A percentile compares a stretch with the other conserved stretches of the same genome.
Conservation (phyloP, 2,888 invertebrate species). For the Rhimphoctona megacephalus region DNA sequence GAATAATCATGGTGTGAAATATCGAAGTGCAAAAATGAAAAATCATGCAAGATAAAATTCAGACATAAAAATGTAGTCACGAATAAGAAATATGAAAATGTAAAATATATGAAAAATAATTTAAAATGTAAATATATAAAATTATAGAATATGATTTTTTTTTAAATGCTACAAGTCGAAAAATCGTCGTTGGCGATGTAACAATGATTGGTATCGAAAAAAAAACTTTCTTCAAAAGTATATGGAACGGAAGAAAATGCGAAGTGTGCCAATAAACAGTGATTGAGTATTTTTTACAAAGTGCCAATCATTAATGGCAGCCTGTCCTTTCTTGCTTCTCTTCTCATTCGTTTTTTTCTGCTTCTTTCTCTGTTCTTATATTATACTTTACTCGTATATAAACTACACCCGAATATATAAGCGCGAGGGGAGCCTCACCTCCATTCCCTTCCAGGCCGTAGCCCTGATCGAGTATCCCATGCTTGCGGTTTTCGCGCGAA, state of each 20-base stretch:
- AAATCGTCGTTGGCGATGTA: neutral
- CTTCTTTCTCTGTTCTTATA: slow-evolving; percentile 34
- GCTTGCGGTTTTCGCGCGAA: slow-evolving; percentile 74
- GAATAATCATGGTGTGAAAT: too few relatives aligned
- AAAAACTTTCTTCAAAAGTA: neutral
- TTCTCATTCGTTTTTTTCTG: slow-evolving; percentile 42
- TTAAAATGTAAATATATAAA: neutral
- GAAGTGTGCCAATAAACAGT: slow-evolving; percentile 22
- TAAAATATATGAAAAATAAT: neutral
- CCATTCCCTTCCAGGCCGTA: slow-evolving; percentile 64
- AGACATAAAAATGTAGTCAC: neutral
- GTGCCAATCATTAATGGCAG: slow-evolving; percentile 29
- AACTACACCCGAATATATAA: slow-evolving; percentile 29
- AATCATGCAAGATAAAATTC: too few relatives aligned
- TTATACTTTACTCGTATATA: slow-evolving; percentile 29
- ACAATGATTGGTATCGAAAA: neutral
- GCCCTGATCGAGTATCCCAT: slow-evolving; percentile 74
- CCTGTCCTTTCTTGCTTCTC: slow-evolving; percentile 32
- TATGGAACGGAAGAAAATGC: slow-evolving; percentile 11
- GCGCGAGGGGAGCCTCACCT: slow-evolving; percentile 59
- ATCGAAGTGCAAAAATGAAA: too few relatives aligned
- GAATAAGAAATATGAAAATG: neutral
- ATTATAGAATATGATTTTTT: neutral
- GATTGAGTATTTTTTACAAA: slow-evolving; percentile 53
- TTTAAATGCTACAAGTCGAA: neutral